phyloP scores from a whole-genome alignment of 2,113 vertebrate species.

The Lagopus leucura region DNA sequence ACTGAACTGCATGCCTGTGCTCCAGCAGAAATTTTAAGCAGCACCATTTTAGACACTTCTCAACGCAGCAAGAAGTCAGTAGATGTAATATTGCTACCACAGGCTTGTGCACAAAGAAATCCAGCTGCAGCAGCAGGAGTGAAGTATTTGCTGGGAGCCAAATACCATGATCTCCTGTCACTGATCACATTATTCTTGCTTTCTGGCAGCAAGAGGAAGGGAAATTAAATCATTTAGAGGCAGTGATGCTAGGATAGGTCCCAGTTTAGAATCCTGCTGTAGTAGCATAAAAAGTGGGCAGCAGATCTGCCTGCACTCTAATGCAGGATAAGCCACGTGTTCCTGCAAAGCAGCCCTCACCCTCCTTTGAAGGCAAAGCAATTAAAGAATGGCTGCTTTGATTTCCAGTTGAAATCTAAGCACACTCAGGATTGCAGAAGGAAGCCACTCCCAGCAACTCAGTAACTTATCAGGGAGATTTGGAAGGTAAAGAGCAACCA shows the following conservation, averaged over 20 bases:
- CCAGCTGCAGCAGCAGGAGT: background rate
- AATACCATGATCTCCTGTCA: background rate
- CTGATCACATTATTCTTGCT: slow-evolving; percentile 14
- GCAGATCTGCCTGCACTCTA: background rate
- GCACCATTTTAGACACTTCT: background rate
- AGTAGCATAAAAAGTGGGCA: background rate
- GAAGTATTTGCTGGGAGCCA: background rate
- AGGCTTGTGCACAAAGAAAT: background rate
- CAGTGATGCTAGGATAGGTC: background rate
- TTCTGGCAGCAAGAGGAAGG: background rate
- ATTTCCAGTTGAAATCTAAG: background rate
- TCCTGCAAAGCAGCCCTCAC: background rate
- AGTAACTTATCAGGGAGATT: background rate
- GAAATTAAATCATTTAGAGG: slow-evolving; percentile 20
- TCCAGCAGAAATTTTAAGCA: background rate
- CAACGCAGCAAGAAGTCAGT: background rate
- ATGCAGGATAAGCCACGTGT: background rate
- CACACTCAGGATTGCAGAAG: background rate
- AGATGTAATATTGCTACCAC: background rate
- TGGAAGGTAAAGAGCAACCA: background rate
- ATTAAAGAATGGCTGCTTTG: background rate
- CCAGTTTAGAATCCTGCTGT: slow-evolving; percentile 3
- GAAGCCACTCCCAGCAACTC: background rate
- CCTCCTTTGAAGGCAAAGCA: background rate
- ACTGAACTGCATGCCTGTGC: background rate